Base-by-base conservation (phyloP, 2,797 vertebrate genomes). In the Hyperoplus immaculatus region DNA sequence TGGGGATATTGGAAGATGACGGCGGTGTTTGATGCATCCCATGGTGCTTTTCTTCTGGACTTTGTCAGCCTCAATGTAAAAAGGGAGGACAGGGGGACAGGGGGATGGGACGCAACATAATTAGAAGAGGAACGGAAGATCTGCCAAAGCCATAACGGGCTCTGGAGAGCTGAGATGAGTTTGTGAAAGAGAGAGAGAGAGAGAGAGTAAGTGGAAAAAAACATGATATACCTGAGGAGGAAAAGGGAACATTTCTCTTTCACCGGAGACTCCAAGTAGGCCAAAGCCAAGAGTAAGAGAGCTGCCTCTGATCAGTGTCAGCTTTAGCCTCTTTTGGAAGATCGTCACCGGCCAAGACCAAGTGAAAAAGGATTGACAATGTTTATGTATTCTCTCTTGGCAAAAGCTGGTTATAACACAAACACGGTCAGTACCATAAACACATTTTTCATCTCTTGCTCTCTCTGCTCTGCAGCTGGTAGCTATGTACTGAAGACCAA, bases 371-470 rank as follows among this genome's bases (percentile, higher is more conserved):
- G 29, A 93, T 72, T 74, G 84, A 92, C 16, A 80, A 79, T 91
- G 92, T 95, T 94, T 94, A 92, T 89, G 83, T 88, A 92, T 88
- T 77, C 88, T 91, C 88, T 91, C 89, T 83, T 94, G 92, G 94
- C 92, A 88, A 91, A 92, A 81, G 82, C 86, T 83, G 69, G 81
- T 72, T 76, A 82, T 86, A 94, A 93, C 88, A 90, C 88, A 94
- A 94, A 94, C 93, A 94, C 83, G 57, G n/a, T 38, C 39, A 86
- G 88, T 63, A 87, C 81, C 90, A 87, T 93, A 92, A 92, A 93
- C 92, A 89, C 85, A 62, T 78, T 67, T 43, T 53, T 58, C 71
- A 56, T 1, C 36, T 76, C 79, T 75, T 60, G 66, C 80, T 65
- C 75, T 82, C 85, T 77, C 61, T 42, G 79, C 75, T 84, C 82